Conservation (phyloP, 53 echinoderm and acorn worm genomes). For the Arbacia lixula region DNA sequence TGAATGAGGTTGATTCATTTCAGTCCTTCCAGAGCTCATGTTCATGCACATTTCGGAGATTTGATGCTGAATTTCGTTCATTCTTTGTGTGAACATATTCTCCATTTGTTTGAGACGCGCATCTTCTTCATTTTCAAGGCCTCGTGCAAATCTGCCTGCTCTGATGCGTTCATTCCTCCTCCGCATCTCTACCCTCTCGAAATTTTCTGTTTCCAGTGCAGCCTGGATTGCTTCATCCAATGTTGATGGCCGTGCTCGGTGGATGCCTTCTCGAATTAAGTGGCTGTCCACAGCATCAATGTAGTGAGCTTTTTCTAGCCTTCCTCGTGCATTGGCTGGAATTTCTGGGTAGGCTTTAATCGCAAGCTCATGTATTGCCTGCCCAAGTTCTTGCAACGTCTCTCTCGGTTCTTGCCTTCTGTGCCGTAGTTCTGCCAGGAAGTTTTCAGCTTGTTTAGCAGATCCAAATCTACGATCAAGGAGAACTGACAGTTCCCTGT, state of each 20-base stretch:
- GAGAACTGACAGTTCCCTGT: not conserved
- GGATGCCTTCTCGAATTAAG: constrained; percentile 44
- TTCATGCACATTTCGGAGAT: too few species aligned
- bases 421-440: constrained; percentile 19
- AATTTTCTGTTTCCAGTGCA: constrained; percentile 65
- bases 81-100: too few species aligned
- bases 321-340: constrained; percentile 38
- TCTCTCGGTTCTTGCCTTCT: constrained; percentile 36
- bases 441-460: constrained; percentile 45
- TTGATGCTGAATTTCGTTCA: too few species aligned
- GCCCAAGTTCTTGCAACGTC: constrained; percentile 49
- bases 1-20: too few species aligned
- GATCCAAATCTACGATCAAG: constrained; percentile 35
- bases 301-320: constrained; percentile 64
- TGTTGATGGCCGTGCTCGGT: constrained; percentile 44
- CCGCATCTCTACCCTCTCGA: constrained; percentile 34
- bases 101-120: not conserved
- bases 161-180: constrained; percentile 11
- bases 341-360: constrained; percentile 56
- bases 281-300: constrained; percentile 58
- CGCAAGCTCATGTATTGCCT: constrained; percentile 37
- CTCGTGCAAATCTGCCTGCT: constrained; percentile 6
- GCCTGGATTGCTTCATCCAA: constrained; percentile 61
- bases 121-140: constrained; percentile 20
- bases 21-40: too few species aligned